Evolutionary conservation across 1,140 invertebrate genomes (phyloP), one percentile per base, ranked within the genome.

Genomic region (Aphelinus atriplicis): DNA sequence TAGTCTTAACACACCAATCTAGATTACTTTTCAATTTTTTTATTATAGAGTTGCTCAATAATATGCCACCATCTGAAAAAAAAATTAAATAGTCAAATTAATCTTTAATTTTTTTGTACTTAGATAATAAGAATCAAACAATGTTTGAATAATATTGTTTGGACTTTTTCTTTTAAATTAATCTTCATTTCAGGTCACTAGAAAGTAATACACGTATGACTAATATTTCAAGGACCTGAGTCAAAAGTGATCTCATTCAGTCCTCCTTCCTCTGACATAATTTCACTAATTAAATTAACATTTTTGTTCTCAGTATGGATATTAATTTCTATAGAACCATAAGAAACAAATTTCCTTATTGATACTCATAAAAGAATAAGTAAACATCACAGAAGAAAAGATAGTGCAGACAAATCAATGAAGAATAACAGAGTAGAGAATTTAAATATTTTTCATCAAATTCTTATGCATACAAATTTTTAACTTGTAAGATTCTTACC

Each of bases 1-100:
- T 92, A 85, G 95, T 96, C 66, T 92, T 92, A 1, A 95, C 92
- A 88, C 96, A 97, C 92, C 94, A 96, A 80, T 96, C 94, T 72
- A 96, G 86, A 83, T 94, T 91, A 48, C 86, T 86, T 78, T 93
- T 91, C 72, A 96, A 90, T 81, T 92, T 91, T 61, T 90, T 90
- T 75, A 96, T 84, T 4, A 96, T 89, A 9, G 92, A 93, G 86
- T 95, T 94, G 78, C 93, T 95, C 10, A 95, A 81, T 3, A 95
- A 80, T 73, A 95, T 91, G 7, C 94, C 94, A 63, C 90, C 90
- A 87, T 94, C 92, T 92, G 84, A 72, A 88, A 78, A 47, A 73
- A 63, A 65, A 42, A 7, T 26, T 26, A n/a, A 5, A 42, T 73
- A 60, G 45, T 26, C 26, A 26, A 26, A 26, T 26, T 26, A 26